Base-by-base conservation (phyloP, 2,888 invertebrate genomes). In the Seira sanloemensis region DNA sequence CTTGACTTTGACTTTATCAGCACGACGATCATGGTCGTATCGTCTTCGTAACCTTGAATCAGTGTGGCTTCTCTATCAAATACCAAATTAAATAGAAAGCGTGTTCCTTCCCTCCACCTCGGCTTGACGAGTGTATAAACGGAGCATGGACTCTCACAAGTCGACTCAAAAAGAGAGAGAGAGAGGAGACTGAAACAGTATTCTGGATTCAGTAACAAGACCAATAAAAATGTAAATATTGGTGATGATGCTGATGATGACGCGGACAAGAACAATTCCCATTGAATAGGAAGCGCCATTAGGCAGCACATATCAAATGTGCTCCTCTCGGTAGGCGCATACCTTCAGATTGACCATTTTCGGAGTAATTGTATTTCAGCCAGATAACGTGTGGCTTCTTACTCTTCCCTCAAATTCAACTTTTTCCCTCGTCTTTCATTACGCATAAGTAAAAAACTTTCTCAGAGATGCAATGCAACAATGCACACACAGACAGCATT, bases 161-260 rank as follows among this genome's bases (percentile, higher is more conserved):
- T n/a, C n/a, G 16, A 69, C 67, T 12, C 46, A 66, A 77, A 67
- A 76, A 18, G 68, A 77, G 19, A 77, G 62, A 9, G 12, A 62
- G 26, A 23, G 18, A 16, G 58, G 18, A 76, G 46, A n/a, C 7
- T 73, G 72, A 78, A 83, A 73, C 76, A 66, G 27, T 77, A 82
- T 69, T 78, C 84, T 78, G 78, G 78, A 78, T 84, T 77, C 75
- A 80, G 76, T 73, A 84, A 84, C 76, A 79, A 84, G 84, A 80
- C 79, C 80, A 84, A 84, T 84, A 84, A 84, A 84, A 80, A 84
- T 84, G 84, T 84, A 84, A 84, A 84, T 84, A 84, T 76, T 79
- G 84, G 72, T 27, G 77, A 58, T 66, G 76, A 69, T 75, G 67
- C 26, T 62, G 65, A 62, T 50, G 5, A 50, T 50, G 50, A 50